Base-by-base conservation (phyloP, 2,888 invertebrate species). In the Rhagophthalmus giganteus region DNA sequence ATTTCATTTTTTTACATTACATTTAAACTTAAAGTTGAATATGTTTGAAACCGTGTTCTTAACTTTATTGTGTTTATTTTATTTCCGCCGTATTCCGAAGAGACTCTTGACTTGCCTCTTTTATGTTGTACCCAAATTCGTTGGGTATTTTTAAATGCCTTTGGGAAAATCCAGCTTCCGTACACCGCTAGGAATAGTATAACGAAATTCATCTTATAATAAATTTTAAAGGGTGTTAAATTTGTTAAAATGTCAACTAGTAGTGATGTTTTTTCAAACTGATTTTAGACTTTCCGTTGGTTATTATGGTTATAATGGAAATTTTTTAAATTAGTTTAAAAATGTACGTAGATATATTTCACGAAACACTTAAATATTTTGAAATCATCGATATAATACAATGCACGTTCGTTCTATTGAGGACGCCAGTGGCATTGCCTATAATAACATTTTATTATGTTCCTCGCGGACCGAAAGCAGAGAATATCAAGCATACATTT, bases 401-500 rank as follows among this genome's bases (percentile, higher is more conserved):
- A 32, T 32, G 15, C n/a, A 33, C 10, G 15, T 7, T n/a, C 33
- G n/a, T 2, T 28, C 9, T 27, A 8, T 2, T 27, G n/a, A 27
- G 2, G 47, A 38, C 33, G 48, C 47, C 55, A 33, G 37, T 48
- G 50, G 55, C 57, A 39, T 24, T 34, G 49, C 54, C 57, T 53
- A 57, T 59, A 57, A 60, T 59, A 60, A 59, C 59, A 54, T 59
- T 59, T 59, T 60, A 57, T 60, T 58, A 58, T 61, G 58, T 59
- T 54, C 54, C 59, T 53, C 53, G n/a, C 58, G 54, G 59, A 56
- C 38, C 42, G 50, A 54, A 56, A 57, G 57, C 54, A 37, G 52
- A 56, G 59, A 61, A 61, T 61, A 58, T 59, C 59, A 61, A 59
- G 53, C 57, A 56, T 59, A 59, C 55, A 54, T 58, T 61, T 59